Evolutionary conservation across 2,888 invertebrate species (phyloP).

Genomic region (Ametastegia equiseti): DNA sequence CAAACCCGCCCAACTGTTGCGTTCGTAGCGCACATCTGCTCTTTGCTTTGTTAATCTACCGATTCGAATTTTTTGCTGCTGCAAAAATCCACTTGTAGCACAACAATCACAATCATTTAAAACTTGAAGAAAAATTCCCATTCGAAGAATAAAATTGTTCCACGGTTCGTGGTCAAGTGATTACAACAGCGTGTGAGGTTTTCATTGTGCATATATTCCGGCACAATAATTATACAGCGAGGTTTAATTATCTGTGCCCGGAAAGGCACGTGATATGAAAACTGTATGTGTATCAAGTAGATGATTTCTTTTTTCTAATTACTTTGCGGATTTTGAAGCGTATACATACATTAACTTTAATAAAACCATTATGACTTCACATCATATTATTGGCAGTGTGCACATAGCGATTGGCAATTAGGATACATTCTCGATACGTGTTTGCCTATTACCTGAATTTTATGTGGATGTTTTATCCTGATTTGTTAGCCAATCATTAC

Average conservation of each 20-base stretch:
- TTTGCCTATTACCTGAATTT: neutral
- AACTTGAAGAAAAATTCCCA: neutral
- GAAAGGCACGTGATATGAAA: neutral
- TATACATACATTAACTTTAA: neutral
- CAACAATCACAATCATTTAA: neutral
- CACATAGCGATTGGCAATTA: neutral
- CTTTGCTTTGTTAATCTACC: constrained; percentile 6
- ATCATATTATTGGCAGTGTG: neutral
- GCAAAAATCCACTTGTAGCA: neutral
- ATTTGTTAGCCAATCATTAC: neutral
- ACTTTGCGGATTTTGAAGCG: neutral
- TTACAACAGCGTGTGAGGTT: neutral
- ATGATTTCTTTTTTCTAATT: neutral
- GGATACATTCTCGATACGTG: neutral
- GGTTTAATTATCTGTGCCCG: neutral
- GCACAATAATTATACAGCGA: neutral
- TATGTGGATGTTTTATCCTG: neutral
- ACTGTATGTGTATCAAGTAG: neutral
- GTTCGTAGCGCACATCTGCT: constrained; percentile 26
- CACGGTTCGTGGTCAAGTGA: neutral
- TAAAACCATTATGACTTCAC: neutral
- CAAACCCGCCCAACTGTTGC: constrained; percentile 61
- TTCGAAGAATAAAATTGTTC: neutral
- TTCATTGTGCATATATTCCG: neutral
- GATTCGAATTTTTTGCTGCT: neutral